These are phyloP conservation scores for Thysanoteuthis rhombus DNA, from an alignment of 2,888 invertebrate species.

Conservation along the genomic window DNA sequence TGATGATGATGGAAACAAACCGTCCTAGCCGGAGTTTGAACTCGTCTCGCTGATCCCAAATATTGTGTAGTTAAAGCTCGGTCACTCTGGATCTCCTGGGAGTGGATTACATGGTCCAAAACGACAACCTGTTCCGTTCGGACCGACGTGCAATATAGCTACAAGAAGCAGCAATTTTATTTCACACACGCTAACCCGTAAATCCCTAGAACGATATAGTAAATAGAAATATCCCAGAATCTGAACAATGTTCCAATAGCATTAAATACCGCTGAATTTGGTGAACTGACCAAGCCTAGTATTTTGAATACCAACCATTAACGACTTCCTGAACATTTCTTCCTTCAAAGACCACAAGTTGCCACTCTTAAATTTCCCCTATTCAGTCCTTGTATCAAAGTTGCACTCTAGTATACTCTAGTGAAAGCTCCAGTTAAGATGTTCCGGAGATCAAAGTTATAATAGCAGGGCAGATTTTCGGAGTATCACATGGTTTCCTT, in stretches of 20 bases:
- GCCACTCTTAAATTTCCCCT: neutral
- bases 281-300: neutral
- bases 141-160: neutral
- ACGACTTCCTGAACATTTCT: neutral
- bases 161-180: neutral
- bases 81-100: no score
- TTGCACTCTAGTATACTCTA: neutral
- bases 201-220: neutral
- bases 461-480: neutral
- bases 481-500: neutral
- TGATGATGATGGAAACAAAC: no score
- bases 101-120: no score
- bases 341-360: neutral
- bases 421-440: neutral
- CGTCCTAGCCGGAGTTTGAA: no score
- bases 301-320: neutral
- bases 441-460: neutral
- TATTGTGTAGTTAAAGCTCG: no score
- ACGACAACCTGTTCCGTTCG: no score
- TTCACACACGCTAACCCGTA: neutral
- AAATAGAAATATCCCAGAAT: neutral
- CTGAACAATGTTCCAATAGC: neutral
- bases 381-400: neutral
- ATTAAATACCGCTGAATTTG: neutral
- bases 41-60: no score